Evolutionary conservation across 1,140 invertebrate species (phyloP), one percentile per base, ranked within the genome.

Genomic region (Drosophila lowei): DNA sequence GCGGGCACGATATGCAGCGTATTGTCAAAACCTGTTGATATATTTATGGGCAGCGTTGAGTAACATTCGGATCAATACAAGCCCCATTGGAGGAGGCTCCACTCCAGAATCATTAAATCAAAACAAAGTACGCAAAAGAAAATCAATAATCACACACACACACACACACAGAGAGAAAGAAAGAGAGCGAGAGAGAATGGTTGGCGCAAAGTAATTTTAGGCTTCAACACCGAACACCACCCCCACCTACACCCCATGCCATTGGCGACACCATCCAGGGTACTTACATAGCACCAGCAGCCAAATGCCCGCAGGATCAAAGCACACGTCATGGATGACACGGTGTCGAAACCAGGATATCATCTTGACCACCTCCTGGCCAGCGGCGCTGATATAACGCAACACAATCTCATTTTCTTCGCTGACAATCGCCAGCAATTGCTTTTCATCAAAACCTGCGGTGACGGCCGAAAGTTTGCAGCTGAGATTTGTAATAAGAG

Each of bases 221-320:
- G 78, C 50, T 64, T 59, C 25, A 42, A 54, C 64, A 61, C 50
- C 42, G 28, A 57, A 57, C 25, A 23, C 60, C 60, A 34, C n/a
- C 38, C 59, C 49, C 23, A 55, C 52, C 16, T 25, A 25, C 52
- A 25, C 63, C 25, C 15, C 46, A 43, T 3, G 42, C 6, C 11
- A 38, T 1, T 4, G 11, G 3, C 34, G 21, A 9, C 48, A 59
- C 55, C 65, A 72, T 48, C 65, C 57, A 13, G 34, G 34, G 34
- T 38, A 92, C 91, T 92, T 92, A 91, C 93, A 94, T 44, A 94
- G 92, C 68, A 93, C 91, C 7, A 95, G 86, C n/a, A 96, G 90
- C 95, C 95, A 95, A 49, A 93, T 92, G 41, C 94, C 94, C n/a
- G 93, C 92, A 21, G 94, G 93, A 92, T 95, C 94, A 91, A 96